These are phyloP conservation scores for Sebastolobus alascanus DNA, from an alignment of 2,797 vertebrate genomes.

Conservation along the genomic window DNA sequence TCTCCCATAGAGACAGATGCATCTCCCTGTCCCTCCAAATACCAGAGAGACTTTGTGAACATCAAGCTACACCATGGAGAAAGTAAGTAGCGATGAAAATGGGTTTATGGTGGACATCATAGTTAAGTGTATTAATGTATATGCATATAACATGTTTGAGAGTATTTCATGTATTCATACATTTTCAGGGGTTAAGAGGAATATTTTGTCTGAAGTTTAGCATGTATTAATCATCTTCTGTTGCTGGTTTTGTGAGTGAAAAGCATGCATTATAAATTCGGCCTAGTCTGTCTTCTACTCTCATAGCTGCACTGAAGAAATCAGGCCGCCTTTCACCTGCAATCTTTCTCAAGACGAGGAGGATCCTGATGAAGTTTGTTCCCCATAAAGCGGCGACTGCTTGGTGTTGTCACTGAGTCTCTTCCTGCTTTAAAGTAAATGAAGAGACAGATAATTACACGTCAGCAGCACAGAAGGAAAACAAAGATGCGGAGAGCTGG, in stretches of 20 bases:
- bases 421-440: conserved; percentile 13
- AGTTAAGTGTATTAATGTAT: neutral
- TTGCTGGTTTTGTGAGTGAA: neutral
- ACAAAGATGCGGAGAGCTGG: neutral
- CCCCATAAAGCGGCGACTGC: conserved; percentile 10
- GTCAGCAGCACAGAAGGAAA: conserved; percentile 10
- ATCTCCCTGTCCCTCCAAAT: conserved; percentile 28
- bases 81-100: conserved; percentile 49
- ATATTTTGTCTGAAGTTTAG: neutral
- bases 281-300: conserved; percentile 14
- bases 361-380: conserved; percentile 31
- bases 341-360: conserved; percentile 14
- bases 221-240: neutral
- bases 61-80: conserved; percentile 15
- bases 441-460: neutral
- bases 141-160: neutral
- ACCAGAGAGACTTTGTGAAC: conserved; percentile 20
- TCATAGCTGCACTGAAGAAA: conserved; percentile 56
- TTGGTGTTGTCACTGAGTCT: conserved; percentile 8
- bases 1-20: conserved; percentile 7
- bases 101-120: neutral
- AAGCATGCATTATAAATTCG: neutral
- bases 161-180: neutral
- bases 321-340: conserved; percentile 39
- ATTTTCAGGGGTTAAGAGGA: neutral